A percentile compares a stretch with the other conserved stretches of the same genome.
Evolutionary conservation across 2,113 vertebrate species (phyloP).

Genomic region (Poicephalus gulielmi): DNA sequence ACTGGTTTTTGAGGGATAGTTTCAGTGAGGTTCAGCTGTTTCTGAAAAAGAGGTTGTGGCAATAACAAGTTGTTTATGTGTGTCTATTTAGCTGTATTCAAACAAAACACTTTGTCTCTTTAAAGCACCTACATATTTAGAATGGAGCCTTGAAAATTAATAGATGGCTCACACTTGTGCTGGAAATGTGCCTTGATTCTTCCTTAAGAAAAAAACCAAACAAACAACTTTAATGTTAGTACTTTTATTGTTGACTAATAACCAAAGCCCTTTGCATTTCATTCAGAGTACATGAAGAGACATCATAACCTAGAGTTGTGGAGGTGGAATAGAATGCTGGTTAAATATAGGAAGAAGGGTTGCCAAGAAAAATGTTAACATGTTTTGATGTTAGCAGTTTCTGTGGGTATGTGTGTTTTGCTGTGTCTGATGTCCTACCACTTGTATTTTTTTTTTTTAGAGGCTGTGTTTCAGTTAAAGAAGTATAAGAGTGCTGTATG

Average conservation of each 20-base stretch:
- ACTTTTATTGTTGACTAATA: neutral
- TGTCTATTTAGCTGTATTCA: neutral
- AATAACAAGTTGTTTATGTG: neutral
- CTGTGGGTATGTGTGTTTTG: neutral
- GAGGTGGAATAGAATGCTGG: neutral
- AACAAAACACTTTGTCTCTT: neutral
- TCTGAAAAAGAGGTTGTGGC: neutral
- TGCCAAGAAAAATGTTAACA: accelerated
- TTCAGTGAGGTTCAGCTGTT: neutral
- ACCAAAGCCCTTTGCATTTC: neutral
- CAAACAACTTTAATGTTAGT: neutral
- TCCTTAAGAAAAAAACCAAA: neutral
- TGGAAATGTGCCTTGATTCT: neutral
- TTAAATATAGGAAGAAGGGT: neutral
- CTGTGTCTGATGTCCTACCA: neutral
- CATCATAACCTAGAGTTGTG: neutral
- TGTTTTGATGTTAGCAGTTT: neutral
- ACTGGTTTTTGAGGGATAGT: neutral
- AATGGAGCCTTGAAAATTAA: neutral
- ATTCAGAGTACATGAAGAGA: neutral
- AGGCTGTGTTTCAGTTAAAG: neutral
- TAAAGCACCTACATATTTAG: neutral
- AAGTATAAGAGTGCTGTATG: neutral
- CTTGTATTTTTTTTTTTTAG: neutral
- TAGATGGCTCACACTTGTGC: neutral